Percentiles rank a stretch among this genome's conserved stretches.
phyloP scores from a whole-genome alignment of 2,113 vertebrate species.

The Nettapus auritus region DNA sequence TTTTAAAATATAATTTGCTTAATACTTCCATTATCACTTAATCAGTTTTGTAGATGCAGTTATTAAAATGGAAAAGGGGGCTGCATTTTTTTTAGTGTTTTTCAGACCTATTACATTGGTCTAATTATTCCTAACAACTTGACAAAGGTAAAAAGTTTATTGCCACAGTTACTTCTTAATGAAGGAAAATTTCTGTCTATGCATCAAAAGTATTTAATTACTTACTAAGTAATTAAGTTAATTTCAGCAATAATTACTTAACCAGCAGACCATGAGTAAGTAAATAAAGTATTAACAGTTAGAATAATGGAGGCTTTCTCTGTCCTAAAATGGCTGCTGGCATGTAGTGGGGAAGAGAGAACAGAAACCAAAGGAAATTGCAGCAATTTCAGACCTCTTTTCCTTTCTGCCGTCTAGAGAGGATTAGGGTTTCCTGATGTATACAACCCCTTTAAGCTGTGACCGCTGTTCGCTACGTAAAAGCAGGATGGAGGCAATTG shows the following conservation, averaged over 20 bases:
- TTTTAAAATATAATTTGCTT: background rate
- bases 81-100: background rate
- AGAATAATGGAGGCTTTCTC: conserved; percentile 11
- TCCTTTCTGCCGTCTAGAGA: background rate
- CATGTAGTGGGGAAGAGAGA: background rate
- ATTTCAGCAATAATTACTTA: conserved; percentile 27
- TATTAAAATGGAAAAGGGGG: background rate
- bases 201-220: background rate
- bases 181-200: background rate
- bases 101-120: background rate
- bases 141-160: background rate
- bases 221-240: conserved; percentile 23
- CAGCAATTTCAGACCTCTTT: background rate
- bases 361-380: background rate
- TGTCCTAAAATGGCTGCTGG: conserved; percentile 1
- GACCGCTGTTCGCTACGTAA: background rate
- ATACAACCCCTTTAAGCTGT: background rate
- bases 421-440: background rate
- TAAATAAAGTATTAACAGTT: background rate
- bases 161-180: background rate
- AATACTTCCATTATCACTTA: background rate
- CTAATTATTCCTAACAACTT: background rate
- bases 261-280: background rate
- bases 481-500: background rate
- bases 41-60: background rate